Base-by-base conservation (phyloP, 1,140 invertebrate species). In the Tetranychus urticae region DNA sequence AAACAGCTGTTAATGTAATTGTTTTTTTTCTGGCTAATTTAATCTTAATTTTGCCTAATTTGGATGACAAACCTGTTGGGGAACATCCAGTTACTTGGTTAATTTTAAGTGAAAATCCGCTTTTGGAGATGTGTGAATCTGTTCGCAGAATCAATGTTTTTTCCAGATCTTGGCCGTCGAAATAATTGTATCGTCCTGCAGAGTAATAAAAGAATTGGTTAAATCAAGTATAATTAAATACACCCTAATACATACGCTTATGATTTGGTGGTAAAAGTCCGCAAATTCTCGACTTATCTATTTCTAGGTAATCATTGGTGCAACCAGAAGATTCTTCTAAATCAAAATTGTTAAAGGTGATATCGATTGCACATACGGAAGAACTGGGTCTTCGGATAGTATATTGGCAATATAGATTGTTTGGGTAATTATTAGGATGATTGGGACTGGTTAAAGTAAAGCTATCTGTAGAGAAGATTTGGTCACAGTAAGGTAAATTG, bases 271-370 rank as follows among this genome's bases (percentile, higher is more conserved):
- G 65, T 14, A 67, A 45, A 2, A 60, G 59, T 12, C 65, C 68
- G 56, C 68, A 69, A 13, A 68, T 63, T 10, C 59, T 62, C 33
- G 64, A 61, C 31, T 61, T 62, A n/a, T 67, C 67, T 31, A 68
- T 64, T 47, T 69, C 68, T 35, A 69, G 56, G 52, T 67, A 68
- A 56, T 69, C 67, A 23, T 65, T 64, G 12, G 48, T 46, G 59
- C 68, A 69, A 8, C 61, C 54, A 33, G 63, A 60, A 2, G 60
- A 60, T 37, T 66, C 66, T 58, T 67, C 66, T 6, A 67, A 33
- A 45, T 67, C 63, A 46, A 69, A 69, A 13, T 60, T 60, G 2
- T 48, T 34, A 37, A 69, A 67, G n/a, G 56, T 64, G 1, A 69
- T 33, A 46, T 67, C 66, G 2, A 69, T 14, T 7, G 63, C 66